Percentiles rank a stretch among this genome's conserved stretches.
These are phyloP conservation scores for Chiridota heheva DNA, from an alignment of 35 echinoderm and acorn worm genomes.

Conservation along the genomic window DNA sequence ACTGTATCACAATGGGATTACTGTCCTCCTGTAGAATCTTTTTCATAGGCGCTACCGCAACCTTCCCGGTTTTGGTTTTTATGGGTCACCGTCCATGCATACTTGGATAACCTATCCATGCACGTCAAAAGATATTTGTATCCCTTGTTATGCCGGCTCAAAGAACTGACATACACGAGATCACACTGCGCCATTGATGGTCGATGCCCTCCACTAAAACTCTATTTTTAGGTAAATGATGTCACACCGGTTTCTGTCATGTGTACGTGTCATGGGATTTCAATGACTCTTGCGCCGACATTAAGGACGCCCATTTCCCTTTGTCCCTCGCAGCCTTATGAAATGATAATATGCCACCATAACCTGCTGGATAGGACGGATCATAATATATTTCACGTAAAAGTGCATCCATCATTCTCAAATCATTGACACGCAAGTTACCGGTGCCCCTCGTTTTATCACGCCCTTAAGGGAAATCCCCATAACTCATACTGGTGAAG, in stretches of 20 bases:
- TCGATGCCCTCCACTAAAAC: conserved; percentile 33
- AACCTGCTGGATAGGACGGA: conserved; percentile 17
- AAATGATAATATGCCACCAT: conserved; percentile 10
- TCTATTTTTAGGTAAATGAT: not conserved
- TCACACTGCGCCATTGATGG: conserved; percentile 31
- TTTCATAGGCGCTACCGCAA: not conserved
- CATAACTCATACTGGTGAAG: no score
- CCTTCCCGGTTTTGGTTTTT: not conserved
- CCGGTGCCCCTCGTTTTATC: no score
- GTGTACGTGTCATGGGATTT: conserved; percentile 18
- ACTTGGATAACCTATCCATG: not conserved
- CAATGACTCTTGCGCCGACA: conserved; percentile 14
- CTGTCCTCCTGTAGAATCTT: not conserved
- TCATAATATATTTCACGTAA: conserved; percentile 38
- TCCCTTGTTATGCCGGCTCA: not conserved
- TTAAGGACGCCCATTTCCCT: not conserved
- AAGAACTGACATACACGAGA: not conserved
- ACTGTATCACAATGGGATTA: not conserved
- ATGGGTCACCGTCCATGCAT: not conserved
- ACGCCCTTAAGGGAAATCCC: no score
- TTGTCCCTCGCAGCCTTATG: not conserved
- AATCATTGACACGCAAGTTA: no score
- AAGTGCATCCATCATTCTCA: not conserved
- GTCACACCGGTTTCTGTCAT: conserved; percentile 36
- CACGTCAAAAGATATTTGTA: not conserved